Percentiles rank a stretch among this genome's conserved stretches.
phyloP scores from a whole-genome alignment of 2,888 invertebrate genomes.

The Aporophyla lueneburgensis region DNA sequence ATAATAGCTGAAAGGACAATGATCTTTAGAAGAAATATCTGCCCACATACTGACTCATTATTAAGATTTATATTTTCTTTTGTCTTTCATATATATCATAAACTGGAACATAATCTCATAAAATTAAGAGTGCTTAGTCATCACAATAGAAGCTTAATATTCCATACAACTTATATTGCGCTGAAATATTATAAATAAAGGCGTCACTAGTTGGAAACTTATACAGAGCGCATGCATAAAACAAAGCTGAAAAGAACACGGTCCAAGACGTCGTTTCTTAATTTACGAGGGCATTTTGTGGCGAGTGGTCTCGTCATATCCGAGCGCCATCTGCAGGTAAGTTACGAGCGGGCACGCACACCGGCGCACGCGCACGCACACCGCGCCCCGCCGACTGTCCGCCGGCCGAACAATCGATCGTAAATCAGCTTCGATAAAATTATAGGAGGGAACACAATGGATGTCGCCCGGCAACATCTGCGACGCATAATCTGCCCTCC shows the following conservation, averaged over 20 bases:
- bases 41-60: background rate
- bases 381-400: constrained; percentile 85
- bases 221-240: constrained; percentile 78
- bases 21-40: constrained; percentile 12
- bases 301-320: constrained; percentile 79
- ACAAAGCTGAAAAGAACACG: constrained; percentile 81
- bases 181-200: constrained; percentile 58
- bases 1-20: background rate
- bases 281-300: constrained; percentile 88
- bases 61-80: background rate
- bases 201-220: constrained; percentile 64
- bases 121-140: background rate
- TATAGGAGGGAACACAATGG: constrained; percentile 91
- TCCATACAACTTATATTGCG: constrained; percentile 19
- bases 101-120: background rate
- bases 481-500: constrained; percentile 85
- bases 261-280: constrained; percentile 84
- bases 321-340: constrained; percentile 88
- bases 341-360: constrained; percentile 75
- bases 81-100: too few species aligned
- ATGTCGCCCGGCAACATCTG: constrained; percentile 83
- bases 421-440: constrained; percentile 91
- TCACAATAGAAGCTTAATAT: constrained; percentile 19
- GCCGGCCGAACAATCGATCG: constrained; percentile 90
- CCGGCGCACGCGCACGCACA: constrained; percentile 86